A percentile compares a stretch with the other conserved stretches of the same genome.
These are phyloP conservation scores for Melozone crissalis DNA, from an alignment of 2,113 vertebrate genomes.

Conservation along the genomic window DNA sequence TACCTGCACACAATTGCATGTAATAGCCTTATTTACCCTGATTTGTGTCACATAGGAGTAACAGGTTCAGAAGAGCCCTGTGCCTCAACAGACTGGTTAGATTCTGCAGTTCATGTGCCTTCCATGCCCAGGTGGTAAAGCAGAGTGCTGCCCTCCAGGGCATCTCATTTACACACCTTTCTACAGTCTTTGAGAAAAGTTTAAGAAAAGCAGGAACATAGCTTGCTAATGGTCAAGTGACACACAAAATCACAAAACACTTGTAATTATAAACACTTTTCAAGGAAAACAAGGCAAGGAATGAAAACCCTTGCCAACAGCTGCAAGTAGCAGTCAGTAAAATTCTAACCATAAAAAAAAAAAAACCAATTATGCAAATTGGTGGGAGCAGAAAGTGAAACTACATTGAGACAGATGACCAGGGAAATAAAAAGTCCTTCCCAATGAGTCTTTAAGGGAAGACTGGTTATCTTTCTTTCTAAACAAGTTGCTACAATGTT, in stretches of 20 bases:
- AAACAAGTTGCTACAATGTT: background rate
- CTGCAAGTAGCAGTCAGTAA: background rate
- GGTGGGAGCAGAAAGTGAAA: background rate
- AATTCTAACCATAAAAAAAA: background rate
- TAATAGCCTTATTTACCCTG: background rate
- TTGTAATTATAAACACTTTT: background rate
- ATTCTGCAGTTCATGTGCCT: background rate
- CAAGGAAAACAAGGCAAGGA: background rate
- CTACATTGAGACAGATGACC: background rate
- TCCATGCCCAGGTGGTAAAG: background rate
- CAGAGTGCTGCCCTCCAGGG: background rate
- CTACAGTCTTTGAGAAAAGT: background rate
- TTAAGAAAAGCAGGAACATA: background rate
- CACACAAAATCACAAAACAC: background rate
- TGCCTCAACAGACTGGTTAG: background rate
- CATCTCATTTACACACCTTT: background rate
- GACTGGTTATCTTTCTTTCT: background rate
- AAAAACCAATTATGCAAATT: background rate
- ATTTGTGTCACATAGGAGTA: background rate
- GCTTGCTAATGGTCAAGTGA: background rate
- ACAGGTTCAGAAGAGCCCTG: background rate
- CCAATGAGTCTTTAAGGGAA: background rate
- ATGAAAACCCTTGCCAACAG: background rate
- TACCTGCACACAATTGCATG: accelerated
- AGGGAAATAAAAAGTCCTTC: background rate